A percentile compares a stretch with the other conserved stretches of the same genome.
Evolutionary conservation across 1,140 invertebrate genomes (phyloP).

Genomic region (Tetranychus urticae): DNA sequence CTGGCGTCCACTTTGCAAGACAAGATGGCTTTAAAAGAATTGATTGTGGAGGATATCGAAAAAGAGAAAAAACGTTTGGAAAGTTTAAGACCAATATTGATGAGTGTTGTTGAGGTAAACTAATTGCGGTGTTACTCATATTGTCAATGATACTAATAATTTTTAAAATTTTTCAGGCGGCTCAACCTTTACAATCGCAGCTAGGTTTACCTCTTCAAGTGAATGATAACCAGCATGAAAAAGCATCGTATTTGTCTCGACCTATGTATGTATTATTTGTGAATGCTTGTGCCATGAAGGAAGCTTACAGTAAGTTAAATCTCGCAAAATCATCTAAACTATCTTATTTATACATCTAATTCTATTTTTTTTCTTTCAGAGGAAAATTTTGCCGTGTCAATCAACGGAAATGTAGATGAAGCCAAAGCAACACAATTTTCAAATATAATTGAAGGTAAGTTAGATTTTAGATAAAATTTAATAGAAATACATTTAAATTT

Average conservation of each 20-base stretch:
- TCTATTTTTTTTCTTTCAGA: neutral
- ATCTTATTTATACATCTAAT: neutral
- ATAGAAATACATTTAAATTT: neutral
- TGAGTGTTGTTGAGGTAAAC: neutral
- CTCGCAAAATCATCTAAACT: neutral
- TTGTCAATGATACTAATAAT: neutral
- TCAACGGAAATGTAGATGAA: neutral
- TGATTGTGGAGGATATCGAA: neutral
- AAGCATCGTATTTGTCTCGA: constrained; percentile 46
- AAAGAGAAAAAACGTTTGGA: neutral
- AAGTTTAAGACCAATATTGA: neutral
- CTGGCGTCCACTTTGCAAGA: neutral
- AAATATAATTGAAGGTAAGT: neutral
- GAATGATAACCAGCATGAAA: constrained; percentile 42
- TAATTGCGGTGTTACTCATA: neutral
- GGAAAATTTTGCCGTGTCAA: neutral
- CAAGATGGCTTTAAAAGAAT: neutral
- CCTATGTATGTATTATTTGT: constrained; percentile 70
- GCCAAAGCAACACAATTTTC: neutral
- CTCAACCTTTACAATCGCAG: constrained; percentile 69
- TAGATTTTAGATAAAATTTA: neutral
- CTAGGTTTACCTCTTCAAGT: constrained; percentile 53
- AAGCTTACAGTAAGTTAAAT: neutral
- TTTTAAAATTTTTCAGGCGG: constrained; percentile 24
- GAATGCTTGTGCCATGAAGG: neutral